These are phyloP conservation scores for Tubulanus polymorphus DNA, from an alignment of 2,888 invertebrate genomes.

Conservation along the genomic window DNA sequence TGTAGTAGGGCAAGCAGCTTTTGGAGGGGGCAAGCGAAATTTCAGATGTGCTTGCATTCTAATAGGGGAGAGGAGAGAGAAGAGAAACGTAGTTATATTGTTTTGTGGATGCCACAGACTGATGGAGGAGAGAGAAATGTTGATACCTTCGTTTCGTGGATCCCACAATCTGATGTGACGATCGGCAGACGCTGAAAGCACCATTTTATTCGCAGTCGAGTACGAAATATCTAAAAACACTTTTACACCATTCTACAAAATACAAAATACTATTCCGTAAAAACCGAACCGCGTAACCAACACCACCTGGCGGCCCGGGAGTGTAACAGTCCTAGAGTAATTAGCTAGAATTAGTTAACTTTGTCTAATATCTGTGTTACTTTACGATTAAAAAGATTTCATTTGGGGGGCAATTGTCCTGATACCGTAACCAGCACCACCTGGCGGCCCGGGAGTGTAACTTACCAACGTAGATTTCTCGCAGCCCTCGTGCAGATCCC, in stretches of 20 bases:
- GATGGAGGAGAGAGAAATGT: too few species aligned
- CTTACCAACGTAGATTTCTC: constrained; percentile 72
- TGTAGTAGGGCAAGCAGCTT: too few species aligned
- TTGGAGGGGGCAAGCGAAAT: too few species aligned
- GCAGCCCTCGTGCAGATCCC: constrained; percentile 84
- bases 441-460: not conserved
- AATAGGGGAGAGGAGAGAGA: too few species aligned
- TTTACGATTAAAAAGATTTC: not conserved
- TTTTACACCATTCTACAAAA: constrained; percentile 69
- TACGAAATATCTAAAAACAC: constrained; percentile 83
- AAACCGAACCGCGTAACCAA: not conserved
- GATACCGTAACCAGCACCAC: not conserved
- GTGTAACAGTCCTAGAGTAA: not conserved
- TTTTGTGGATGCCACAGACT: too few species aligned
- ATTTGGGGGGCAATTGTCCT: too few species aligned
- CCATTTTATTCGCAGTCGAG: constrained; percentile 67
- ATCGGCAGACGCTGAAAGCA: constrained; percentile 87
- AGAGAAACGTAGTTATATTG: too few species aligned
- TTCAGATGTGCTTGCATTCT: too few species aligned
- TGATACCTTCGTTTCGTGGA: constrained; percentile 70
- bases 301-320: not conserved
- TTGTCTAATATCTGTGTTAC: not conserved
- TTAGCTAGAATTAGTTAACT: not conserved
- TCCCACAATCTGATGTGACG: constrained; percentile 87
- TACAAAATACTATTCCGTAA: constrained; percentile 15